Percentiles rank a stretch among this genome's conserved stretches.
Conservation (phyloP, 2,797 vertebrate genomes). For the Paratrypauchen microcephalus region DNA sequence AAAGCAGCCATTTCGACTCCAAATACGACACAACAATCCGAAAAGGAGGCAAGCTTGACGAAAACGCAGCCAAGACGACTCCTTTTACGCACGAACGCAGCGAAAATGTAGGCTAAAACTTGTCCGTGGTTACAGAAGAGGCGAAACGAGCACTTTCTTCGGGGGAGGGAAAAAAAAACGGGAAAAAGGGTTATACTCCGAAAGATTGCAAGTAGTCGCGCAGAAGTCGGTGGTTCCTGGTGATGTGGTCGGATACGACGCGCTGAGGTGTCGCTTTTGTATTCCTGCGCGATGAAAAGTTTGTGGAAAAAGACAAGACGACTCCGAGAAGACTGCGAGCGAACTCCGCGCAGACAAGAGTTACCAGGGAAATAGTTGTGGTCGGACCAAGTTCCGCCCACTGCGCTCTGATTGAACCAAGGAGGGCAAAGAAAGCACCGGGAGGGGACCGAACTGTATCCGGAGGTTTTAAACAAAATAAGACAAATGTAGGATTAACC, state of each 20-base stretch:
- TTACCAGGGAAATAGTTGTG: constrained; percentile 54
- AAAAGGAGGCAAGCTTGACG: background rate
- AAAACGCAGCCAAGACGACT: constrained; percentile 2
- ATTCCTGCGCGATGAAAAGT: constrained; percentile 44
- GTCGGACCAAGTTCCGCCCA: constrained; percentile 49
- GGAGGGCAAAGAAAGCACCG: fast-evolving
- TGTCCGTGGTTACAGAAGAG: constrained; percentile 5
- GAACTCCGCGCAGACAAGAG: constrained; percentile 6
- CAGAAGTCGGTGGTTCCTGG: constrained; percentile 13
- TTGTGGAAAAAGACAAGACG: background rate
- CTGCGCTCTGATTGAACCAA: constrained; percentile 44
- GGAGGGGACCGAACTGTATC: background rate
- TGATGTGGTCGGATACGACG: background rate
- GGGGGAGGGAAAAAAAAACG: constrained; percentile 11
- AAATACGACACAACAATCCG: constrained; percentile 27
- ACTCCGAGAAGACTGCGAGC: constrained; percentile 14
- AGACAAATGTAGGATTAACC: background rate
- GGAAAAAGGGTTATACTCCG: constrained; percentile 41
- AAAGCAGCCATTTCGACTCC: constrained; percentile 36
- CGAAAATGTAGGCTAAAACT: no score
- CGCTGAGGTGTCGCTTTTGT: constrained; percentile 43
- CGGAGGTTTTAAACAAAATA: constrained; percentile 39
- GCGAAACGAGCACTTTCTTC: constrained; percentile 19
- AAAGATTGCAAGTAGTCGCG: background rate
- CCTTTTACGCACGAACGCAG: constrained; percentile 44